These are phyloP conservation scores for Ictalurus furcatus DNA, from an alignment of 2,113 vertebrate species.

Conservation along the genomic window DNA sequence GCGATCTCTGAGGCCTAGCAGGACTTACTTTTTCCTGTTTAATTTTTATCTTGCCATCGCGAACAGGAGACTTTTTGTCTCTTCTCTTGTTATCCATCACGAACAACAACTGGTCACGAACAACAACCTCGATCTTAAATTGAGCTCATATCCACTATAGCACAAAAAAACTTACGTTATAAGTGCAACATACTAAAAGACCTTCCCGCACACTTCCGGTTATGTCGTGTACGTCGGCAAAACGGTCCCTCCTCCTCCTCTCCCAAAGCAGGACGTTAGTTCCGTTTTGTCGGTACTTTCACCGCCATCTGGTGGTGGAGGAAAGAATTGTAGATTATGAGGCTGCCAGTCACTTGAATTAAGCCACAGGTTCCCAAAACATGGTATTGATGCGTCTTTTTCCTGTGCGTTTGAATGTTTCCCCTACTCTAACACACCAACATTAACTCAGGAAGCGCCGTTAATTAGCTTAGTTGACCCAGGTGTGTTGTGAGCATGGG, in stretches of 20 bases:
- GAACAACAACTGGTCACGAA: not conserved
- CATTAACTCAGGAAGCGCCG: too few species aligned
- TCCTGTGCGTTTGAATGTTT: too few species aligned
- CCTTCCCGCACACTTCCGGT: constrained; percentile 15
- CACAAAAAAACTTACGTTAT: not conserved
- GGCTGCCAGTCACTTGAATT: not conserved
- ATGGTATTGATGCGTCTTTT: too few species aligned
- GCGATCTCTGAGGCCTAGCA: constrained; percentile 67
- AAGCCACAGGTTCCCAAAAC: not conserved
- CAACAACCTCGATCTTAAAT: not conserved
- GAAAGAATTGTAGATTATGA: not conserved
- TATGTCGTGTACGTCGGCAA: constrained; percentile 7
- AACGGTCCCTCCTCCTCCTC: not conserved
- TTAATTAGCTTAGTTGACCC: too few species aligned
- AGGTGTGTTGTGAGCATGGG: too few species aligned
- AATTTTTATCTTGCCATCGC: constrained; percentile 67
- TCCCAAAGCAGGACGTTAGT: not conserved
- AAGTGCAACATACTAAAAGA: constrained; percentile 7
- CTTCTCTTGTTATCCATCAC: constrained; percentile 73
- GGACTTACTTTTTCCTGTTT: constrained; percentile 75
- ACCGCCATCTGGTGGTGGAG: constrained; percentile 6
- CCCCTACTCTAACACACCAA: too few species aligned
- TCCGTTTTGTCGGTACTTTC: constrained; percentile 25
- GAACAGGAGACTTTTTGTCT: constrained; percentile 65
- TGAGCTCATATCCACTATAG: not conserved